phyloP scores from a whole-genome alignment of 2,113 vertebrate genomes.

The Condylura cristata region DNA sequence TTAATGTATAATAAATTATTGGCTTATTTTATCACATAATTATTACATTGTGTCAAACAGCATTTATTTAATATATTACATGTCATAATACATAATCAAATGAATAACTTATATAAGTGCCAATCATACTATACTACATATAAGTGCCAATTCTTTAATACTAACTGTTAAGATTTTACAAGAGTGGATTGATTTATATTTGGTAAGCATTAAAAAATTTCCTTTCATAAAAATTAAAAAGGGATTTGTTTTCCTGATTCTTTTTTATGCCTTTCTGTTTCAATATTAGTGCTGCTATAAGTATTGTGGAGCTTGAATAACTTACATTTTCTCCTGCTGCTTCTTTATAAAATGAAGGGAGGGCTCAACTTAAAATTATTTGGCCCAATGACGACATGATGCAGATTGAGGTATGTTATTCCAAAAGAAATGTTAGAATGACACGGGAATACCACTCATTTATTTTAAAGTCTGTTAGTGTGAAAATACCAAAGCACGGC shows the following conservation, averaged over 20 bases:
- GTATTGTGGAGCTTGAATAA: background rate
- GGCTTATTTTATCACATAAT: conserved; percentile 11
- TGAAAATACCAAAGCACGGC: background rate
- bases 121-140: background rate
- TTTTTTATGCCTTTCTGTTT: background rate
- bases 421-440: background rate
- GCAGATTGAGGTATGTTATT: background rate
- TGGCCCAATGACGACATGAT: background rate
- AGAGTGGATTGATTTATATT: conserved; percentile 2
- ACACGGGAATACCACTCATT: background rate
- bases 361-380: background rate
- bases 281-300: background rate
- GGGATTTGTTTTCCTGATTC: background rate
- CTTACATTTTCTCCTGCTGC: background rate
- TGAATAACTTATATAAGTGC: too few relatives aligned
- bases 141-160: background rate
- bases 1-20: background rate
- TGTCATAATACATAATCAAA: background rate
- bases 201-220: background rate
- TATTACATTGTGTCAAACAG: background rate
- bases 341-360: background rate
- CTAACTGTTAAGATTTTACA: background rate
- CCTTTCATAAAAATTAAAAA: background rate
- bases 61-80: background rate
- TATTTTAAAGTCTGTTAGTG: background rate